phyloP scores from a whole-genome alignment of 2,888 invertebrate genomes.

The Ethmia dodecea region DNA sequence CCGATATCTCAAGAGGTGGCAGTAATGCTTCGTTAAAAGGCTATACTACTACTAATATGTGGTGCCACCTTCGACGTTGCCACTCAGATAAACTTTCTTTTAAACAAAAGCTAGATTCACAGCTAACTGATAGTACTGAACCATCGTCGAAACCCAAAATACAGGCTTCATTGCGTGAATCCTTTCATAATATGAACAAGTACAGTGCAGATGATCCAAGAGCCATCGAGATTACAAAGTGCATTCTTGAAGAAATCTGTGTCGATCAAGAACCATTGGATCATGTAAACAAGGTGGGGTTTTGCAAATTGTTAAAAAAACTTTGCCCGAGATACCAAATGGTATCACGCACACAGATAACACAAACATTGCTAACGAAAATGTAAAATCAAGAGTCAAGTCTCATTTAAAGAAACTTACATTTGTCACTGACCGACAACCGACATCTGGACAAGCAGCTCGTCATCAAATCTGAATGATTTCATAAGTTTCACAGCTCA shows the following conservation, averaged over 20 bases:
- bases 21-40: too few species aligned
- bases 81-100: too few species aligned
- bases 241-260: background rate
- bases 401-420: too few species aligned
- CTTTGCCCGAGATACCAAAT: background rate
- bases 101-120: too few species aligned
- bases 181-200: too few species aligned
- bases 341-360: background rate
- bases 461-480: constrained; percentile 18
- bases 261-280: background rate
- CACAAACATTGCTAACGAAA: background rate
- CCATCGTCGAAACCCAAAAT: too few species aligned
- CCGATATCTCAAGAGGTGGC: too few species aligned
- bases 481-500: constrained; percentile 19
- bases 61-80: too few species aligned
- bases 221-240: background rate
- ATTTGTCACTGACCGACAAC: constrained; percentile 15
- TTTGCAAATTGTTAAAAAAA: background rate
- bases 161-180: too few species aligned
- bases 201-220: background rate
- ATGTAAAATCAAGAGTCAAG: background rate
- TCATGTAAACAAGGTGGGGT: background rate
- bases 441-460: constrained; percentile 21
- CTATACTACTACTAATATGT: too few species aligned
- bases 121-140: too few species aligned